Conservation (phyloP, 2,888 invertebrate genomes). For the Drosophila monieri region DNA sequence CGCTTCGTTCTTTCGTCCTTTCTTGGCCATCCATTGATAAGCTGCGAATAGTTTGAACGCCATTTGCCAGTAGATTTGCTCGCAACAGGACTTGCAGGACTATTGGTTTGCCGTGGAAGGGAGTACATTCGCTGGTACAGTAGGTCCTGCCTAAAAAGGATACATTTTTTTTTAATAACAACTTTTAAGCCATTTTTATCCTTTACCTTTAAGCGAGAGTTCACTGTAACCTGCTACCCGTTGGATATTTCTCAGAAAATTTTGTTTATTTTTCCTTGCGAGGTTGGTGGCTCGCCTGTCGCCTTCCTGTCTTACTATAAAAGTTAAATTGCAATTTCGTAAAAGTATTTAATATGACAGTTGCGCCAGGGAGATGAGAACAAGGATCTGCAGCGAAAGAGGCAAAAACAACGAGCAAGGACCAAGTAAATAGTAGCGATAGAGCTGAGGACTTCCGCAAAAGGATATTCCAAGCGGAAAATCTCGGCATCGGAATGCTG, state of each 20-base stretch:
- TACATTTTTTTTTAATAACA: too few species aligned
- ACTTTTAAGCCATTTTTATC: too few species aligned
- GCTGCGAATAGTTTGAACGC: slow-evolving; percentile 56
- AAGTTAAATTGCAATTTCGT: slow-evolving; percentile 70
- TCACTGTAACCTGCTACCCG: slow-evolving; percentile 1
- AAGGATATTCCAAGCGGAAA: slow-evolving; percentile 9
- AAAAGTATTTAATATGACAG: slow-evolving; percentile 65
- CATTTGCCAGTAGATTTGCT: slow-evolving; percentile 62
- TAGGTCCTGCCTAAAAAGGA: not conserved
- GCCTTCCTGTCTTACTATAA: slow-evolving; percentile 48
- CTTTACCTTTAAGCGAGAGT: not conserved
- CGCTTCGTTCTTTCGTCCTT: slow-evolving; percentile 13
- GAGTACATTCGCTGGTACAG: slow-evolving; percentile 1
- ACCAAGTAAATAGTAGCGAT: not conserved
- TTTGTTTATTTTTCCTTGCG: slow-evolving; percentile 14
- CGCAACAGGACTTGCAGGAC: slow-evolving; percentile 19
- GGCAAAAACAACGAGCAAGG: not conserved
- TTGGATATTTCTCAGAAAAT: not conserved
- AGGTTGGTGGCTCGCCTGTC: not conserved
- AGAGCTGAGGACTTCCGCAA: slow-evolving; percentile 12
- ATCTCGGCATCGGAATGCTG: slow-evolving; percentile 38
- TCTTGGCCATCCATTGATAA: slow-evolving; percentile 55
- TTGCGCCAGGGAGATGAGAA: slow-evolving; percentile 7
- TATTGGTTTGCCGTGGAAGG: slow-evolving; percentile 8
- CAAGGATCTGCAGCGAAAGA: not conserved